Base-by-base conservation (phyloP, 1,140 invertebrate species). In the Sesamia nonagrioides region DNA sequence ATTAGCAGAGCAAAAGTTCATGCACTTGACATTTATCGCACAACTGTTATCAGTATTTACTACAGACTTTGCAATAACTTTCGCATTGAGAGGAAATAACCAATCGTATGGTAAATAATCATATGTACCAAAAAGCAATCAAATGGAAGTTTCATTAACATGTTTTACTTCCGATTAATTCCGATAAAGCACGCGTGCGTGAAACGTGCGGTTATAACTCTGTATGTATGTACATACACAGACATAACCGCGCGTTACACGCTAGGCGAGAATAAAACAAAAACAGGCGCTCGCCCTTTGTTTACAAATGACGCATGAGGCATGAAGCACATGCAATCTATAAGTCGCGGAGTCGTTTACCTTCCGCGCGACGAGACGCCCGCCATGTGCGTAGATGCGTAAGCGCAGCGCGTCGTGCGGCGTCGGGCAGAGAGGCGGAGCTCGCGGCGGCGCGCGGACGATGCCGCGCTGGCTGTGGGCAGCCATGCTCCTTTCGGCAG, bases 351-450 rank as follows among this genome's bases (percentile, higher is more conserved):
- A 93, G 92, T 94, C 92, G 92, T 93, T 93, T 93, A 95, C 92
- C 92, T 92, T 93, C 90, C 88, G 88, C 86, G 89, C 88, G 90
- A 83, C 92, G 92, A 92, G 93, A 91, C 93, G 87, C 86, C 84
- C 89, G 92, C 87, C 90, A 92, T 93, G 92, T 92, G 91, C 91
- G 93, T 92, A 90, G 81, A 90, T 91, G 91, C 91, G 91, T 92
- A 82, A 90, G 92, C 88, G 89, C 89, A 92, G 83, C 88, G 83
- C 84, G 84, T 78, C 84, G 84, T 78, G 82, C 83, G 82, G 83
- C 87, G 82, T 69, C 84, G 79, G 81, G 63, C 91, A 91, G 88
- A 92, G 87, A 86, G 88, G 84, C 88, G 85, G 81, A 82, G 89
- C 88, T 88, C 87, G 88, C 92, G 91, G 86, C 89, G 82, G 88